Conservation (phyloP, 2,113 vertebrate genomes). For the Varanus salvator region DNA sequence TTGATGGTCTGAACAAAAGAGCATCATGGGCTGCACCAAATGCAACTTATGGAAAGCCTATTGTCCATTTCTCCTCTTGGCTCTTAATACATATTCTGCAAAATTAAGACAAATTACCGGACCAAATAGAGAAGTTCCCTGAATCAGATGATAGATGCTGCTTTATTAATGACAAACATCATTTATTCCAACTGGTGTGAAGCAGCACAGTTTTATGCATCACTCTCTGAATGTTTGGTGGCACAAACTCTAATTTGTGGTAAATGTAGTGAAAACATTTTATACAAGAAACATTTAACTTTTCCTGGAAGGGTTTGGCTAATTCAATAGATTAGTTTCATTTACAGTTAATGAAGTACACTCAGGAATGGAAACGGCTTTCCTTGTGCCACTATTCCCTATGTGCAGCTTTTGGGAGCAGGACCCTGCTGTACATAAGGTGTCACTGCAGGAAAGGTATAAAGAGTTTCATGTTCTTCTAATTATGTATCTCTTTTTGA, state of each 20-base stretch:
- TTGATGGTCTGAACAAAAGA: neutral
- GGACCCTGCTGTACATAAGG: slow-evolving; percentile 33
- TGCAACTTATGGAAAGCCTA: neutral
- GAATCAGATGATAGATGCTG: slow-evolving; percentile 38
- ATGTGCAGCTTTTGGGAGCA: neutral
- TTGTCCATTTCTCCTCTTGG: neutral
- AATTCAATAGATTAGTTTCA: slow-evolving; percentile 33
- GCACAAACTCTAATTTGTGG: slow-evolving; percentile 34
- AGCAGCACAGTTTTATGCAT: slow-evolving; percentile 32
- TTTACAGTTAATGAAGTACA: slow-evolving; percentile 50
- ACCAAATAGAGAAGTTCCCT: neutral
- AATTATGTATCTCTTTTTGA: slow-evolving; percentile 54
- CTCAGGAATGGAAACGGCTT: slow-evolving; percentile 26
- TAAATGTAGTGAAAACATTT: slow-evolving; percentile 45
- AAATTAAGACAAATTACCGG: neutral
- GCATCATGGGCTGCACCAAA: neutral
- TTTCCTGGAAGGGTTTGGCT: slow-evolving; percentile 28
- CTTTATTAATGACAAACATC: slow-evolving; percentile 30
- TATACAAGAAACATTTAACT: slow-evolving; percentile 4
- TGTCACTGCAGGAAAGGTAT: slow-evolving; percentile 32
- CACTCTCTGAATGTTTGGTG: slow-evolving; percentile 26
- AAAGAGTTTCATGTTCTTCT: slow-evolving; percentile 49
- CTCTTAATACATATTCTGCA: neutral
- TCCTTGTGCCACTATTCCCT: slow-evolving; percentile 29
- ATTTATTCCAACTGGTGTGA: slow-evolving; percentile 20